Conservation (phyloP, 2,797 vertebrate species). For the Onychomys arenicola region DNA sequence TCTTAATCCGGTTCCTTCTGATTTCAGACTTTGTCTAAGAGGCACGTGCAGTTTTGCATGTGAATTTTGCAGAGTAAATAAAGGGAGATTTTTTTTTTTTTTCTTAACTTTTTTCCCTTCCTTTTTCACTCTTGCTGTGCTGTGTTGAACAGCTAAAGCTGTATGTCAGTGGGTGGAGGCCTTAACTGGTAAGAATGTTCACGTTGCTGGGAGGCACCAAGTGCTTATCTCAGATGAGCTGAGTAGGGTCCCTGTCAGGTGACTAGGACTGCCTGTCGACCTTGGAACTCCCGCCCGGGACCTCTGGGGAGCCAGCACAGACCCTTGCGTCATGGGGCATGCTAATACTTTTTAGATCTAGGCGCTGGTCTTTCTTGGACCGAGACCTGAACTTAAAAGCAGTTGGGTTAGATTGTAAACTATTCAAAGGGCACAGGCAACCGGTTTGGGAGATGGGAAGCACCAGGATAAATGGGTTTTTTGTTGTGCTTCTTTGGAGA, state of each 20-base stretch:
- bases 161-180: background rate
- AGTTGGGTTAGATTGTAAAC: background rate
- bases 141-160: background rate
- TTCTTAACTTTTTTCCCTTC: background rate
- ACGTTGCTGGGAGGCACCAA: background rate
- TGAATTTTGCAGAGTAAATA: background rate
- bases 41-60: background rate
- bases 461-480: background rate
- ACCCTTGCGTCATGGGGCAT: background rate
- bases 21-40: background rate
- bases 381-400: background rate
- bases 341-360: conserved; percentile 12
- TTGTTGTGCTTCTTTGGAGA: background rate
- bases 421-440: background rate
- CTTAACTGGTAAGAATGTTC: background rate
- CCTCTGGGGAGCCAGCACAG: background rate
- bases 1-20: background rate
- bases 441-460: conserved; percentile 4
- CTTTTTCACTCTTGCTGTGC: background rate
- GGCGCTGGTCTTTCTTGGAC: background rate
- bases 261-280: background rate
- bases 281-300: background rate
- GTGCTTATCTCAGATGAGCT: background rate
- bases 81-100: background rate
- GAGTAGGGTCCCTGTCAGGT: background rate